Evolutionary conservation across 2,888 invertebrate genomes (phyloP), one percentile per base, ranked within the genome.

Genomic region (Yponomeuta cagnagella): DNA sequence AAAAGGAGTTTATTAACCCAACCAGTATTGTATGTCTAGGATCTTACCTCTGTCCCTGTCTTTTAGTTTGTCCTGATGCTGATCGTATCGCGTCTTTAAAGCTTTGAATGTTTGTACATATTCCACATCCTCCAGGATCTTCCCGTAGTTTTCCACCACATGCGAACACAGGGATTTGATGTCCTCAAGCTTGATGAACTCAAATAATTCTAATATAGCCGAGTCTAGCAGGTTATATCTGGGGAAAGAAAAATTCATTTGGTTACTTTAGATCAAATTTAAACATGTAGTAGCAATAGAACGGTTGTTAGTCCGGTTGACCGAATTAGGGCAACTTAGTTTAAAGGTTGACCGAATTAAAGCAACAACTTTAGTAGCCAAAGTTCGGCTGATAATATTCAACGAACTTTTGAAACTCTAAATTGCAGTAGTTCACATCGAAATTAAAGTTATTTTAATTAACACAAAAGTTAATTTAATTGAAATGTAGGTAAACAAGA

Each of bases 51-150:
- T 93, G 76, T 97, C 97, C 76, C 97, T 94, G 85, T 97, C 98
- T 89, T 97, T 97, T 75, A 97, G 88, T 86, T 97, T 95, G 82
- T 98, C 98, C 87, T 97, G 97, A 85, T 97, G 96, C 85, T 98
- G 98, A 85, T 98, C 98, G 81, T 98, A 98, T 75, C 97, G 95
- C 77, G 95, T 88, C 91, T 97, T 97, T 77, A 99, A 93, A 76
- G 97, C 96, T 90, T 98, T 97, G 90, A 99, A 99, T 58, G 99
- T 99, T 93, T 98, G 98, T 81, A 99, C 99, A 93, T 99, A 99
- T 86, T 97, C 97, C 80, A 99, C 96, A 82, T 97, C 96, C 85
- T 98, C 98, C 82, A 99, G 93, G 79, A 97, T 96, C 90, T 98
- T 97, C 78, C 97, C 97, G 89, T 98, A 99, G 88, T 97, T 98